Conservation (phyloP, 2,113 vertebrate species). For the Alectura lathami region DNA sequence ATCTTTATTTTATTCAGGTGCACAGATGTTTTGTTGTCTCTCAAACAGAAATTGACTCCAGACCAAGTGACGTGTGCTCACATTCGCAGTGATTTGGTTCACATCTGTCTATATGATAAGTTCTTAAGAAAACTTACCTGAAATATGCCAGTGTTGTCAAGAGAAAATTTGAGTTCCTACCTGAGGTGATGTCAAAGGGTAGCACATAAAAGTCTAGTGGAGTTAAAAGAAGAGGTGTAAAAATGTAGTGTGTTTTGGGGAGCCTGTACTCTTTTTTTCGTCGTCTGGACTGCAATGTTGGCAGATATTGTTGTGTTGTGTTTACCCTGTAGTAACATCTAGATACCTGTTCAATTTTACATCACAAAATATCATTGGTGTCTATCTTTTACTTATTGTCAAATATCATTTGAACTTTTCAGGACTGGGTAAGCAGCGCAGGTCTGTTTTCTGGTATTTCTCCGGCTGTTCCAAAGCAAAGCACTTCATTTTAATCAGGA, state of each 20-base stretch:
- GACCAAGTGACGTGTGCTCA: background rate
- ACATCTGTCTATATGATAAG: background rate
- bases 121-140: background rate
- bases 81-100: background rate
- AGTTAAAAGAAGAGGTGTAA: background rate
- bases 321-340: background rate
- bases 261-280: background rate
- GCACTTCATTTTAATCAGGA: background rate
- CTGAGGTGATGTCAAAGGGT: background rate
- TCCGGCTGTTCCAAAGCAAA: background rate
- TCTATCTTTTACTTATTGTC: background rate
- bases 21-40: background rate
- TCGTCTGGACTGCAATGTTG: background rate
- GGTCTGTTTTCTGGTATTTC: background rate
- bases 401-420: background rate
- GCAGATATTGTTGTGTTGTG: accelerated
- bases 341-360: background rate
- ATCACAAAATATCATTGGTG: background rate
- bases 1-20: background rate
- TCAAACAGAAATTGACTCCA: background rate
- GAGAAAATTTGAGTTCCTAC: background rate
- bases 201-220: background rate
- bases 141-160: background rate
- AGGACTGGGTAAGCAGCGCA: background rate
- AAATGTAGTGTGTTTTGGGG: background rate